These are phyloP conservation scores for Phrynocephalus forsythii DNA, from an alignment of 2,797 vertebrate genomes.

Conservation along the genomic window DNA sequence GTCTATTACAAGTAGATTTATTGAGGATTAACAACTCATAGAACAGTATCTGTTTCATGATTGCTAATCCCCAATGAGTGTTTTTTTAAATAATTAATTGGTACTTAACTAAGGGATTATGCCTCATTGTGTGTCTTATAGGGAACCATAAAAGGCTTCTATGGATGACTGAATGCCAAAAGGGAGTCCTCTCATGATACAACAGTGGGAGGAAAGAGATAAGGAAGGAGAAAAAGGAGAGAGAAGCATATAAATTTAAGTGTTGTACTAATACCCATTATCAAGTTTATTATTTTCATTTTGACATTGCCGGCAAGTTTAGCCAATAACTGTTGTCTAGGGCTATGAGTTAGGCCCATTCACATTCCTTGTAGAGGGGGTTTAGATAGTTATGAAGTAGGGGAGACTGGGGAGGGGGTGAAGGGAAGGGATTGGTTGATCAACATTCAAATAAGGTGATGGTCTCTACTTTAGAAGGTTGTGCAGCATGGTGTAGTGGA, in stretches of 20 bases:
- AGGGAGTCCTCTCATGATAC: constrained; percentile 40
- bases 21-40: constrained; percentile 75
- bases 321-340: neutral
- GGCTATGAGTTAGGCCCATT: neutral
- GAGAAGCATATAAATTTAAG: neutral
- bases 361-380: neutral
- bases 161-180: constrained; percentile 54
- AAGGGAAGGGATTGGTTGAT: too few relatives aligned
- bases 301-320: too few relatives aligned
- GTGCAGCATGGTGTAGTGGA: too few relatives aligned
- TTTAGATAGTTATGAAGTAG: neutral
- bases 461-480: too few relatives aligned
- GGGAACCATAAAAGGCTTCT: constrained; percentile 59
- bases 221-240: neutral
- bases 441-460: too few relatives aligned
- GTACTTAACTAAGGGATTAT: constrained; percentile 74
- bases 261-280: neutral
- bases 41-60: constrained; percentile 73
- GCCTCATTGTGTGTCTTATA: constrained; percentile 66
- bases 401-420: too few relatives aligned
- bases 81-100: constrained; percentile 78
- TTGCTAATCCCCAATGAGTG: constrained; percentile 73
- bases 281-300: neutral
- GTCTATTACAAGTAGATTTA: constrained; percentile 76
- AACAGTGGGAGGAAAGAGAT: constrained; percentile 23